Evolutionary conservation across 2,113 vertebrate genomes (phyloP).

Genomic region (Poecilia latipinna): DNA sequence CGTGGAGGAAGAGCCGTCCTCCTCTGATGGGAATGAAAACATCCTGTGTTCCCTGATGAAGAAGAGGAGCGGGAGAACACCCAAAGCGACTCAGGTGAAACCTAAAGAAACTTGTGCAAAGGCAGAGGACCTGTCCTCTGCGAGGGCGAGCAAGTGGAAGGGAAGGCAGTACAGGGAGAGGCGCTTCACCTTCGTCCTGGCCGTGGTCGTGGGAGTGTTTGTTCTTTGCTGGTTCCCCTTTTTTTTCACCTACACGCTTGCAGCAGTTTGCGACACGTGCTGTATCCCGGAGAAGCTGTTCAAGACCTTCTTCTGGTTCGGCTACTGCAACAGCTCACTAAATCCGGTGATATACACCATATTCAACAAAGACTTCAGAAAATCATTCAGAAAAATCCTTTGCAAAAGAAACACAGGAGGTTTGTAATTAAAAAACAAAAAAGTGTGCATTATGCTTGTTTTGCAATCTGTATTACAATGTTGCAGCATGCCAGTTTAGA

Average conservation of each 20-base stretch:
- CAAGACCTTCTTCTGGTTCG: conserved; percentile 95
- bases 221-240: conserved; percentile 97
- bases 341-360: conserved; percentile 94
- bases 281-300: conserved; percentile 85
- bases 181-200: conserved; percentile 86
- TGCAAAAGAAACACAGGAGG: conserved; percentile 68
- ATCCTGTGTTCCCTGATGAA: conserved; percentile 61
- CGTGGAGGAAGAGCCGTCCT: conserved; percentile 68
- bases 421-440: conserved; percentile 17
- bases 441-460: conserved; percentile 10
- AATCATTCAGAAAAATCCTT: conserved; percentile 93
- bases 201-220: conserved; percentile 93
- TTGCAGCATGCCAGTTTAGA: conserved; percentile 4
- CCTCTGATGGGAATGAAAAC: conserved; percentile 68
- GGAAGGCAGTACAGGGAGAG: conserved; percentile 89
- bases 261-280: conserved; percentile 82
- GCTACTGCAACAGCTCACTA: conserved; percentile 89
- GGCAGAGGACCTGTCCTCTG: conserved; percentile 72
- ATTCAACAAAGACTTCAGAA: conserved; percentile 93
- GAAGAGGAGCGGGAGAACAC: conserved; percentile 66
- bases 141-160: conserved; percentile 83
- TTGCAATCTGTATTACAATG: background rate
- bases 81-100: conserved; percentile 82
- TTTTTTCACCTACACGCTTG: conserved; percentile 94
- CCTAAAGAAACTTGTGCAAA: conserved; percentile 79